Conservation (phyloP, 2,797 vertebrate genomes). For the Xenentodon cancila region DNA sequence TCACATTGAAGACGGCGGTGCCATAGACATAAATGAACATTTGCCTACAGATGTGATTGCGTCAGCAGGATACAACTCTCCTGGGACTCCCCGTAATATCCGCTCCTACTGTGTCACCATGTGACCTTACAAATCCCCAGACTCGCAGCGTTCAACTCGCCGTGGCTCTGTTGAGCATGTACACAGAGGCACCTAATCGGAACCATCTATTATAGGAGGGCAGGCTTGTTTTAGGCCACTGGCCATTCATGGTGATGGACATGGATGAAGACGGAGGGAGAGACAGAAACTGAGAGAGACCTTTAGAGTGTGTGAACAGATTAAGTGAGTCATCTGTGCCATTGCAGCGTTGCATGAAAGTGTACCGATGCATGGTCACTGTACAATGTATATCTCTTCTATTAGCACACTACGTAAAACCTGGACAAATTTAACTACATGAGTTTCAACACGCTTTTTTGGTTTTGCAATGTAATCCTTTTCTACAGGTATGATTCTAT, state of each 20-base stretch:
- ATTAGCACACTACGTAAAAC: constrained; percentile 50
- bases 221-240: constrained; percentile 65
- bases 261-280: constrained; percentile 54
- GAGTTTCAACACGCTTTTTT: constrained; percentile 16
- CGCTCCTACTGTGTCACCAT: constrained; percentile 35
- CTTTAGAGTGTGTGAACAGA: constrained; percentile 53
- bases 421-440: constrained; percentile 47
- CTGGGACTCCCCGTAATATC: constrained; percentile 66
- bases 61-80: constrained; percentile 65
- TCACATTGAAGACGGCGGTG: constrained; percentile 30
- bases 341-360: constrained; percentile 59
- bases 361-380: constrained; percentile 56
- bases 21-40: constrained; percentile 26
- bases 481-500: constrained; percentile 24
- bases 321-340: constrained; percentile 63
- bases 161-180: constrained; percentile 41
- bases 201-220: constrained; percentile 68
- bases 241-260: constrained; percentile 68
- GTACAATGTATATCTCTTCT: constrained; percentile 45
- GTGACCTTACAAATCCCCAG: constrained; percentile 69
- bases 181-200: constrained; percentile 64
- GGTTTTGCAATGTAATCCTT: constrained; percentile 28
- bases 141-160: constrained; percentile 44
- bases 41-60: constrained; percentile 60
- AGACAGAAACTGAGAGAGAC: constrained; percentile 48